phyloP scores from a whole-genome alignment of 1,140 invertebrate genomes.

The Drosophila quadrilineata region DNA sequence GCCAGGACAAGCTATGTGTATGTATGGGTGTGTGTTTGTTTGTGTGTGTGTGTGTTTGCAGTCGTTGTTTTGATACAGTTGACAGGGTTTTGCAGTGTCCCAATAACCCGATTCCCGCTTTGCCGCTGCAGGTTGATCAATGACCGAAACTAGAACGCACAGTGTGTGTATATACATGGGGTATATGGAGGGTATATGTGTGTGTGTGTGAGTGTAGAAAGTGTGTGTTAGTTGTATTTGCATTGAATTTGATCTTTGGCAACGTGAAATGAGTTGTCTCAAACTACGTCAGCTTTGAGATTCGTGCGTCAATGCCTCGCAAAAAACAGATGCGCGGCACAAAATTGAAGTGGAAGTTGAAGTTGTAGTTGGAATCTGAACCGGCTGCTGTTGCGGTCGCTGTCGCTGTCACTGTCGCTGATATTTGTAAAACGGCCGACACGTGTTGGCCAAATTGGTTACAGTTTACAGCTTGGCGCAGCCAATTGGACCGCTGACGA shows the following conservation, averaged over 20 bases:
- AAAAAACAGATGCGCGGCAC: no score
- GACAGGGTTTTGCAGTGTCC: conserved; percentile 8
- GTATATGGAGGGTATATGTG: neutral
- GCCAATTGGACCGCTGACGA: conserved; percentile 39
- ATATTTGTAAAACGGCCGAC: no score
- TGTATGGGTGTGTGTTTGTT: neutral
- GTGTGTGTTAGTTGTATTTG: neutral
- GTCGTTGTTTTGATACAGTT: conserved; percentile 11
- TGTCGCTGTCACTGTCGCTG: neutral
- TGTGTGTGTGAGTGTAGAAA: neutral
- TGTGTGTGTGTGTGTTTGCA: conserved; percentile 9
- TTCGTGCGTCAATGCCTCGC: conserved; percentile 5
- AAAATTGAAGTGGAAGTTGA: no score
- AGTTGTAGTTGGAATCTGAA: no score
- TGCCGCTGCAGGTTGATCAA: conserved; percentile 28
- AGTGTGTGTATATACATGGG: neutral
- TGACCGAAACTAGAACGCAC: no score
- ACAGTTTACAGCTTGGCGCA: conserved; percentile 42
- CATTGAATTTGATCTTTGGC: conserved; percentile 2
- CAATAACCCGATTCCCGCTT: conserved; percentile 27
- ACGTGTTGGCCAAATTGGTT: conserved; percentile 54
- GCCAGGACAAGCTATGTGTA: no score
- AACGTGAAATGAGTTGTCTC: conserved; percentile 8
- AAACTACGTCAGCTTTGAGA: neutral
- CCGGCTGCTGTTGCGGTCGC: neutral